Conservation (phyloP, 2,797 vertebrate genomes). For the Channa striata region DNA sequence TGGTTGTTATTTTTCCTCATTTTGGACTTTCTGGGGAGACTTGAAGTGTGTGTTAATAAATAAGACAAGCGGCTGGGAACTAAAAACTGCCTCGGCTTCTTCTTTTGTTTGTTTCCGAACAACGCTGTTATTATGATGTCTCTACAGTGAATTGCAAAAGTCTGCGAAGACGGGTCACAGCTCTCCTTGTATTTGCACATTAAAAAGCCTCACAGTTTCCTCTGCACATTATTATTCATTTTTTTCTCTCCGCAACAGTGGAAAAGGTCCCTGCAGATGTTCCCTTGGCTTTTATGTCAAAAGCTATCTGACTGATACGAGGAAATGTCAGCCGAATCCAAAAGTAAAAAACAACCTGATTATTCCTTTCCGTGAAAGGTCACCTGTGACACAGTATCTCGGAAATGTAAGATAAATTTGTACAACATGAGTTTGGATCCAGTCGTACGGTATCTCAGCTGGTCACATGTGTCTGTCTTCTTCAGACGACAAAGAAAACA, state of each 20-base stretch:
- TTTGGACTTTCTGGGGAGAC: constrained; percentile 31
- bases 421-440: constrained; percentile 36
- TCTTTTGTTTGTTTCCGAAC: constrained; percentile 45
- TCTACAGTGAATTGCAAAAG: constrained; percentile 24
- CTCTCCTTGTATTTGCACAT: constrained; percentile 52
- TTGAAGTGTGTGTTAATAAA: constrained; percentile 46
- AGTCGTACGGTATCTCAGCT: not conserved
- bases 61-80: constrained; percentile 17
- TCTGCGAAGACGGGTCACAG: constrained; percentile 47
- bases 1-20: constrained; percentile 46
- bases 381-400: constrained; percentile 58
- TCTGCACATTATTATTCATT: constrained; percentile 45
- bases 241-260: constrained; percentile 8
- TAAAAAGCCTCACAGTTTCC: constrained; percentile 52
- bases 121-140: constrained; percentile 43
- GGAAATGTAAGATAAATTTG: constrained; percentile 59
- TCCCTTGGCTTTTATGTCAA: constrained; percentile 63
- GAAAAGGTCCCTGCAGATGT: constrained; percentile 63
- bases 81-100: constrained; percentile 14
- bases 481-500: not conserved
- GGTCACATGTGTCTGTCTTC: not conserved
- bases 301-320: constrained; percentile 70
- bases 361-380: constrained; percentile 72
- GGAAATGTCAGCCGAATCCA: constrained; percentile 75
- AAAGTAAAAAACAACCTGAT: constrained; percentile 63